phyloP scores from a whole-genome alignment of 1,140 invertebrate species.

The Trichonephila inaurata region DNA sequence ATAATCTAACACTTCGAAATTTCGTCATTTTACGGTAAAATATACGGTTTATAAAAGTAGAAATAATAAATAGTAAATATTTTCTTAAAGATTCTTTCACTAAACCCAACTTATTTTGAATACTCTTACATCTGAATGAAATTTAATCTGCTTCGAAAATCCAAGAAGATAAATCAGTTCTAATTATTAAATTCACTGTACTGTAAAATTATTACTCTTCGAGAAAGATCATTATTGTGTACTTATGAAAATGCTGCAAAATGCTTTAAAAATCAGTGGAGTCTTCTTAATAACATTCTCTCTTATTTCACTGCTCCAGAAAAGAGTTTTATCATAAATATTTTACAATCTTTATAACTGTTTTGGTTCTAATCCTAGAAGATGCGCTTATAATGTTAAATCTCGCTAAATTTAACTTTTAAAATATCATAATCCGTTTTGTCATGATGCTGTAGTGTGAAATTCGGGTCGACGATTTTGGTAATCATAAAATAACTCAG shows the following conservation, averaged over 20 bases:
- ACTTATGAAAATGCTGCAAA: not conserved
- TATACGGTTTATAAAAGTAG: no score
- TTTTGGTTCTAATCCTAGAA: not conserved
- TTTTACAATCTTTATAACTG: not conserved
- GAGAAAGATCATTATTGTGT: not conserved
- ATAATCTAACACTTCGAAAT: no score
- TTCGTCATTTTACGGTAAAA: no score
- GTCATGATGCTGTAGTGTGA: not conserved
- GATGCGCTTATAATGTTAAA: not conserved
- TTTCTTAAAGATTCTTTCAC: no score
- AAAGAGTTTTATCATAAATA: not conserved
- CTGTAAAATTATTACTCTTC: not conserved
- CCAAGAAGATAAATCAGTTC: not conserved
- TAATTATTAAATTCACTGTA: not conserved
- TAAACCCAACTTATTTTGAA: no score
- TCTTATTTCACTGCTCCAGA: not conserved
- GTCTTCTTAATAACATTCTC: not conserved
- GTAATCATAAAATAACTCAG: not conserved
- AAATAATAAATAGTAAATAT: no score
- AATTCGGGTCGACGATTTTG: not conserved
- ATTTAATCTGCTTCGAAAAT: not conserved
- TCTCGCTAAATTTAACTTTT: not conserved
- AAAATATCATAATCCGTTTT: not conserved
- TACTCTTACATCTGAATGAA: no score
- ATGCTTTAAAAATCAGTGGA: not conserved